A percentile compares a stretch with the other conserved stretches of the same genome.
phyloP scores from a whole-genome alignment of 2,888 invertebrate species.

The Acleris literana region DNA sequence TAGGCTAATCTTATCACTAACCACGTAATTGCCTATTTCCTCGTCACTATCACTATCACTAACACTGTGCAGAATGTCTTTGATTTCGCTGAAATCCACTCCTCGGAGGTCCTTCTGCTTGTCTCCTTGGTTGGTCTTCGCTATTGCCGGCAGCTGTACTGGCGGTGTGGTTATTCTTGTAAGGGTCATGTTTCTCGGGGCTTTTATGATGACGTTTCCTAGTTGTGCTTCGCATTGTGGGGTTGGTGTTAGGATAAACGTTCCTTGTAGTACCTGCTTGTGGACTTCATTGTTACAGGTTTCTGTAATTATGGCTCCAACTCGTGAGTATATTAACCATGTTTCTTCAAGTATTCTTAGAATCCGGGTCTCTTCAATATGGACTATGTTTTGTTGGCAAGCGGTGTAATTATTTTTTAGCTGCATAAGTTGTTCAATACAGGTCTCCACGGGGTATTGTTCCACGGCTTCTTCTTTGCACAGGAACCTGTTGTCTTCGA shows the following conservation, averaged over 20 bases:
- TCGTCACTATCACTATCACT: not conserved
- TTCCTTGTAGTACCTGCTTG: not conserved
- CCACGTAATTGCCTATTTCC: not conserved
- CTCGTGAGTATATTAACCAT: not conserved
- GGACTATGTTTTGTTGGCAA: not conserved
- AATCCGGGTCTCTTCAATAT: not conserved
- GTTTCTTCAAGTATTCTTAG: not conserved
- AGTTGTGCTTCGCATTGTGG: not conserved
- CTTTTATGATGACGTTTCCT: not conserved
- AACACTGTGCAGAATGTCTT: not conserved
- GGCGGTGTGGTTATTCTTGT: not conserved
- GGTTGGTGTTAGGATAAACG: not conserved
- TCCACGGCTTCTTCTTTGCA: conserved; percentile 14
- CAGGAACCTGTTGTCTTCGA: conserved; percentile 21
- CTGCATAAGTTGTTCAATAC: conserved; percentile 35
- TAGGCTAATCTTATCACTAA: conserved; percentile 5
- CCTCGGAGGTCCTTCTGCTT: conserved; percentile 9
- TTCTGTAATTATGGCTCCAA: not conserved
- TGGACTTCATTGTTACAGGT: not conserved
- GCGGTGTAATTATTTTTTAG: conserved; percentile 15
- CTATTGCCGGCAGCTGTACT: not conserved
- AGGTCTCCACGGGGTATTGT: conserved; percentile 9
- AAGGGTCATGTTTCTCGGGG: not conserved
- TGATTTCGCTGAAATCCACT: conserved; percentile 2
- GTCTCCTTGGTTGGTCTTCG: not conserved